Percentiles rank a stretch among this genome's conserved stretches.
These are phyloP conservation scores for Pollenia griseotomentosa DNA, from an alignment of 2,888 invertebrate species.

Conservation along the genomic window DNA sequence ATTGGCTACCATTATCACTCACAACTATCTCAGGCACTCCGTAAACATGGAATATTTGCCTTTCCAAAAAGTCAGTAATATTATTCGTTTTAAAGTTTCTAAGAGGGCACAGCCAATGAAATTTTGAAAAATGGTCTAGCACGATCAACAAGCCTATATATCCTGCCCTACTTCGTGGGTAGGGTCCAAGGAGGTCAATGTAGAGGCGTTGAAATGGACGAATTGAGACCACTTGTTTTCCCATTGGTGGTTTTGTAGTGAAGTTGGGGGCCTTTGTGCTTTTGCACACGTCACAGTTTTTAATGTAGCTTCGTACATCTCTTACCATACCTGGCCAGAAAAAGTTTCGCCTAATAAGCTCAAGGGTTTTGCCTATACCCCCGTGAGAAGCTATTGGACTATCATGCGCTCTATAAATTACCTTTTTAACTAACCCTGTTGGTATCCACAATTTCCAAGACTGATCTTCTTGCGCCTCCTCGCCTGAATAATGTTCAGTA, in stretches of 20 bases:
- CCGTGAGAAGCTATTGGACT: background rate
- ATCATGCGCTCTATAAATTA: too few relatives aligned
- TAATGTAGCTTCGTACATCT: conserved; percentile 6
- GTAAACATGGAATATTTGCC: conserved; percentile 5
- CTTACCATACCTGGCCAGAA: background rate
- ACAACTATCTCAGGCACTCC: conserved; percentile 4
- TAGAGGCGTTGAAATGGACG: background rate
- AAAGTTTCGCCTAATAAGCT: background rate
- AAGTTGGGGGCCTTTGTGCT: background rate
- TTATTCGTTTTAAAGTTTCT: background rate
- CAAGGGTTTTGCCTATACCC: background rate
- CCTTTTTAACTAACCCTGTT: background rate
- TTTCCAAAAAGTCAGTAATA: background rate
- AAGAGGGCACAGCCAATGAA: background rate
- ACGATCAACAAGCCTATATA: background rate
- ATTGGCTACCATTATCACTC: background rate
- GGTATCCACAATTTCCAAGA: conserved; percentile 38
- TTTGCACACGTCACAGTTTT: background rate
- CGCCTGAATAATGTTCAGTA: conserved; percentile 16
- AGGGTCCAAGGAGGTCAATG: background rate
- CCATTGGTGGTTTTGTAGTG: background rate
- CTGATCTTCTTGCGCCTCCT: background rate
- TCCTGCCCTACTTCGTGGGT: background rate
- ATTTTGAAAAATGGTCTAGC: background rate
- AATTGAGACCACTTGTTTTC: background rate